Evolutionary conservation across 2,797 vertebrate genomes (phyloP).

Genomic region (Florisuga fusca): DNA sequence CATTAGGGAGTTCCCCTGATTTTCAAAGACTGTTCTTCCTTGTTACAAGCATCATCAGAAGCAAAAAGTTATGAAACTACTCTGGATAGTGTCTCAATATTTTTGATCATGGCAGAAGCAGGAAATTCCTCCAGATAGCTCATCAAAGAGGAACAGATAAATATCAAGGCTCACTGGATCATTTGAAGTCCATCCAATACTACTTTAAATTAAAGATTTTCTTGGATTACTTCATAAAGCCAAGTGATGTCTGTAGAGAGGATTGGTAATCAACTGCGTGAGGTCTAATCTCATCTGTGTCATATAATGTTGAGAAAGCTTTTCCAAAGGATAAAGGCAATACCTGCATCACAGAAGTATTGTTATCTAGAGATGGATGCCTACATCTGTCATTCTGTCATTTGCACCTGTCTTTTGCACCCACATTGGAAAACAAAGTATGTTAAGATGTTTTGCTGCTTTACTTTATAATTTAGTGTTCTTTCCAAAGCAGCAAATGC

Average conservation of each 20-base stretch:
- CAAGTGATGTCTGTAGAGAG: background rate
- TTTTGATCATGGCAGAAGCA: background rate
- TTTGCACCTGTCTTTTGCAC: background rate
- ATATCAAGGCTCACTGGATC: slow-evolving; percentile 1
- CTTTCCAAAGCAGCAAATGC: background rate
- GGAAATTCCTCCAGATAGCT: slow-evolving; percentile 8
- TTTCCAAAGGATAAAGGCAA: background rate
- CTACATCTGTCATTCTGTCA: background rate
- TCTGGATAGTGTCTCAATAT: slow-evolving; percentile 33
- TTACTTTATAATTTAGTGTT: background rate
- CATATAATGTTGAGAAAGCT: background rate
- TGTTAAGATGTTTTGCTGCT: background rate
- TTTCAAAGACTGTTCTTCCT: slow-evolving; percentile 33
- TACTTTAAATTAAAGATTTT: slow-evolving; percentile 28
- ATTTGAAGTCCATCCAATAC: slow-evolving; percentile 50
- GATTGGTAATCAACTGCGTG: background rate
- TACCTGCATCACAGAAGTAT: background rate
- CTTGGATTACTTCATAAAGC: background rate
- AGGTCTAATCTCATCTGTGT: slow-evolving; percentile 25
- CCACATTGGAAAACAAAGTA: background rate
- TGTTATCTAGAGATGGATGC: background rate
- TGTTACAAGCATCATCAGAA: background rate
- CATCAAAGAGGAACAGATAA: slow-evolving; percentile 48
- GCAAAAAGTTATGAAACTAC: slow-evolving; percentile 4
- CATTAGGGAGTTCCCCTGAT: slow-evolving; percentile 26